Evolutionary conservation across 2,113 vertebrate species (phyloP), one percentile per base, ranked within the genome.

Genomic region (Passer domesticus): DNA sequence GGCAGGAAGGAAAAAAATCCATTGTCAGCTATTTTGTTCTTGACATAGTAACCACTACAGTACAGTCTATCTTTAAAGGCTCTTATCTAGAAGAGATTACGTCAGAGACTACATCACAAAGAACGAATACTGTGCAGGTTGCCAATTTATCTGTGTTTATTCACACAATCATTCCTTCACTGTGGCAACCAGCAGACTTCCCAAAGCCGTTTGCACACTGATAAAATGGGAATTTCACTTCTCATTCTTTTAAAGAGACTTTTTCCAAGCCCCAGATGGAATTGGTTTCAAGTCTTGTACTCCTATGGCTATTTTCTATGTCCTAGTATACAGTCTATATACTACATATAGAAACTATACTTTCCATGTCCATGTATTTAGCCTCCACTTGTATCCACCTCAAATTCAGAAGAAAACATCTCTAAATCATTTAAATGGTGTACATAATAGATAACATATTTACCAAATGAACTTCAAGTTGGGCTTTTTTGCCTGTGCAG

Each of bases 131-230:
- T 31, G 19, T 69, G 35, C 49, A 62, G 81, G 49, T 37, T 83
- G 64, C 56, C 72, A 86, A 59, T 75, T 83, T 94, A 88, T 95
- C 90, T 83, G 24, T 88, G 87, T 92, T 97, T 94, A 76, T 62
- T 82, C 78, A 85, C 63, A 89, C 37, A 89, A 70, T 47, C 59
- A 75, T 76, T 85, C 46, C 33, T 87, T 87, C 70, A 73, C 90
- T 91, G 74, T 79, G 63, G 82, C 72, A 96, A 96, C 78, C 59
- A 27, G 33, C 50, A 93, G 63, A 74, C 59, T 74, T 96, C 90
- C 82, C 72, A 84, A 91, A 91, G 83, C 30, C 41, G 39, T 88
- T 19, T 93, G 72, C 23, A 83, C 24, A 59, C 67, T 55, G 68
- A 93, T 81, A 63, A 93, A 62, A 44, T 4, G 8, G 31, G 85